A percentile compares a stretch with the other conserved stretches of the same genome.
phyloP scores from a whole-genome alignment of 1,140 invertebrate species.

The Drosophila willistoni region DNA sequence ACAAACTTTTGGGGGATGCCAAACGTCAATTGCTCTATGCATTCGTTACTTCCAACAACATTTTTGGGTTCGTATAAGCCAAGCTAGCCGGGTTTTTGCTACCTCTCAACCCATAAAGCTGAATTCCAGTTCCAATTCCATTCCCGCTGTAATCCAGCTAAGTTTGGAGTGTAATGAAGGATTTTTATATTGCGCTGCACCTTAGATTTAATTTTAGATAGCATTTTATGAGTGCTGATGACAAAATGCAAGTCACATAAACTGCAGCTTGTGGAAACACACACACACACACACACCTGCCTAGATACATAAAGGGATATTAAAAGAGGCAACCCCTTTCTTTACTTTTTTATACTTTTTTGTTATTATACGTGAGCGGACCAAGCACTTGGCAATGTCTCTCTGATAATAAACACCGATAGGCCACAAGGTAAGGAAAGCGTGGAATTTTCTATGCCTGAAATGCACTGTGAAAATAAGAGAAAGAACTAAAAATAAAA shows the following conservation, averaged over 20 bases:
- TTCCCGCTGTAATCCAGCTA: slow-evolving; percentile 15
- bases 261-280: slow-evolving; percentile 34
- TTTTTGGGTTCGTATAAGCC: not conserved
- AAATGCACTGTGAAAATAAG: not conserved
- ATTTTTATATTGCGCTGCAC: slow-evolving; percentile 48
- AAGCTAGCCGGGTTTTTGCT: not conserved
- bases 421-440: slow-evolving; percentile 22
- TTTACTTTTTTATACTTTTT: slow-evolving; percentile 17
- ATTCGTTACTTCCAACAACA: slow-evolving; percentile 36
- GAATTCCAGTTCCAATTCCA: not conserved
- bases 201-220: slow-evolving; percentile 77
- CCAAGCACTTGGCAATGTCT: slow-evolving; percentile 45
- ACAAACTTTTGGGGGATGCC: slow-evolving; percentile 25
- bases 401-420: slow-evolving; percentile 63
- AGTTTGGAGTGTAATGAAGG: slow-evolving; percentile 32
- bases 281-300: not conserved
- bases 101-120: not conserved
- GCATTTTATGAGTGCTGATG: slow-evolving; percentile 62
- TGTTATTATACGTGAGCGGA: slow-evolving; percentile 49
- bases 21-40: slow-evolving; percentile 23
- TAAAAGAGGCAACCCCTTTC: slow-evolving; percentile 37
- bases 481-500: not conserved
- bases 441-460: slow-evolving; percentile 33
- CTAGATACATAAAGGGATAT: not conserved
- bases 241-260: slow-evolving; percentile 70